Evolutionary conservation across 2,797 vertebrate species (phyloP).

Genomic region (Poecilia picta): DNA sequence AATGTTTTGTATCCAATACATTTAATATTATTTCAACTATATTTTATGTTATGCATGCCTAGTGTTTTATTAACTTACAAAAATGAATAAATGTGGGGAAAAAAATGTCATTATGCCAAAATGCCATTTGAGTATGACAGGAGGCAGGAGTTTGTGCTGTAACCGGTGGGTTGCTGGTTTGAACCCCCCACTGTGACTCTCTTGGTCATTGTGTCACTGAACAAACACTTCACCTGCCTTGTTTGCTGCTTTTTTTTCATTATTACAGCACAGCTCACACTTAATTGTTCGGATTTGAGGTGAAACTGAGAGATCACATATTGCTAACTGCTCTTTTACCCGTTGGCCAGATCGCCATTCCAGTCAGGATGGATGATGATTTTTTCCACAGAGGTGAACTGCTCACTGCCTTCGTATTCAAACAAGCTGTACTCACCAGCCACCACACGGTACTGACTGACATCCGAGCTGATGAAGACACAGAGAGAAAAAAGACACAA

Average conservation of each 20-base stretch:
- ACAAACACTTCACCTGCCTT: too few species aligned
- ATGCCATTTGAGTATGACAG: too few species aligned
- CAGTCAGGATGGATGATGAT: constrained; percentile 70
- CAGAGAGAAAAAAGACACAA: constrained; percentile 9
- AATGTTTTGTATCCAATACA: background rate
- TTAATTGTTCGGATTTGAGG: background rate
- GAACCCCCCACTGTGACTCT: too few species aligned
- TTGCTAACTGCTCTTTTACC: constrained; percentile 48
- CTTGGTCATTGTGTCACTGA: too few species aligned
- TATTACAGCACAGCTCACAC: background rate
- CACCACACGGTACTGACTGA: constrained; percentile 58
- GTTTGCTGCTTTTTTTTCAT: too few species aligned
- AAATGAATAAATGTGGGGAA: background rate
- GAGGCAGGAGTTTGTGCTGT: background rate
- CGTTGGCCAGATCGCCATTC: constrained; percentile 62
- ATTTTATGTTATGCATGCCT: background rate
- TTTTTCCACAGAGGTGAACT: constrained; percentile 46
- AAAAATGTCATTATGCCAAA: background rate
- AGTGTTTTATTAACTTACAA: background rate
- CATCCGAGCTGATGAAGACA: constrained; percentile 43
- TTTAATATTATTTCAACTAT: background rate
- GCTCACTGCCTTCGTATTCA: constrained; percentile 66
- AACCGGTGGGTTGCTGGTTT: too few species aligned
- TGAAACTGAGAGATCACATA: background rate
- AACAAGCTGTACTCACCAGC: constrained; percentile 69